A percentile compares a stretch with the other conserved stretches of the same genome.
Conservation (phyloP, 1,140 invertebrate genomes). For the Acromyrmex heyeri region DNA sequence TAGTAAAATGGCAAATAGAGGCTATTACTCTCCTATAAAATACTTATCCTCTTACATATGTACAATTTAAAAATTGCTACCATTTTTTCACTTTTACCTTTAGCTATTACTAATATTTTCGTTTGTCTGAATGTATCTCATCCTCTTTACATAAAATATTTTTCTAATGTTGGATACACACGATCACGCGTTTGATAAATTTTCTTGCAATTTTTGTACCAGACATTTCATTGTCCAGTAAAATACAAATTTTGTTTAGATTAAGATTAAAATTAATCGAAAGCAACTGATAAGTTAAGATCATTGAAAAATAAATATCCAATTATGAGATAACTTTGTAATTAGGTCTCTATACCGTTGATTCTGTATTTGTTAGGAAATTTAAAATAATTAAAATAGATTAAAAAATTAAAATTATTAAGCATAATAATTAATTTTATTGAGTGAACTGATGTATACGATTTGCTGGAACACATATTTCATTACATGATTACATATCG, state of each 20-base stretch:
- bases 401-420: neutral
- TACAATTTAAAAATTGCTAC: slow-evolving; percentile 85
- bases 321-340: neutral
- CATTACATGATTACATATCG: neutral
- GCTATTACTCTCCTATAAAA: slow-evolving; percentile 85
- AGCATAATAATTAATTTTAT: neutral
- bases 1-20: slow-evolving; percentile 76
- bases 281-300: neutral
- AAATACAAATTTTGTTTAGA: neutral
- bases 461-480: neutral
- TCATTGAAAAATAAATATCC: neutral
- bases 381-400: neutral
- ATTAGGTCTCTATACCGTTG: neutral
- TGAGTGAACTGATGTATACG: neutral
- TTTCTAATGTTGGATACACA: slow-evolving; percentile 34
- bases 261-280: neutral
- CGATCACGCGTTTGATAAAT: neutral
- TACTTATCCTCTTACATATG: slow-evolving; percentile 84
- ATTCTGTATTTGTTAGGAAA: neutral
- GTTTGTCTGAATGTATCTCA: slow-evolving; percentile 47
- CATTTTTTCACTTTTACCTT: slow-evolving; percentile 66
- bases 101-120: slow-evolving; percentile 61
- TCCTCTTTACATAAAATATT: slow-evolving; percentile 54
- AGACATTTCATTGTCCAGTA: neutral
- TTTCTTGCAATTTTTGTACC: neutral